These are phyloP conservation scores for Drosophila tropicalis DNA, from an alignment of 1,140 invertebrate species.

Conservation along the genomic window DNA sequence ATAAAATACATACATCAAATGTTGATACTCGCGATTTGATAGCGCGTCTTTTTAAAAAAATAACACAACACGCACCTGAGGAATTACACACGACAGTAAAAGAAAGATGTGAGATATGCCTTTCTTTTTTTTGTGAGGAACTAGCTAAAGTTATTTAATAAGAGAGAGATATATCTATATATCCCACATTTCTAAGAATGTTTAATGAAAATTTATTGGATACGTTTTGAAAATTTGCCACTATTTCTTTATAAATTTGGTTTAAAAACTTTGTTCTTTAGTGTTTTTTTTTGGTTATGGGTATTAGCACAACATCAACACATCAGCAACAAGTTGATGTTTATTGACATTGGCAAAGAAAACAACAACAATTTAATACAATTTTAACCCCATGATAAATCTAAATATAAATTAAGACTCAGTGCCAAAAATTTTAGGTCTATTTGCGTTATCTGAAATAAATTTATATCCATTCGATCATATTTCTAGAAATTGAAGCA, in stretches of 20 bases:
- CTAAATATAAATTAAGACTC: not conserved
- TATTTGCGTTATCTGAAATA: not conserved
- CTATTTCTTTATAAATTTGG: not conserved
- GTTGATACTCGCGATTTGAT: slow-evolving; percentile 39
- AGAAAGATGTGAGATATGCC: not conserved
- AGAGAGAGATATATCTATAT: no score
- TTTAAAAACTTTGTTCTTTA: not conserved
- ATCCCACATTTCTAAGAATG: no score
- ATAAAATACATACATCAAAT: slow-evolving; percentile 23
- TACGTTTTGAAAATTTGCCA: no score
- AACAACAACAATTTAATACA: not conserved
- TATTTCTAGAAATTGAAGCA: no score
- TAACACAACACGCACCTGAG: slow-evolving; percentile 40
- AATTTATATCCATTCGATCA: not conserved
- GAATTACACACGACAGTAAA: slow-evolving; percentile 28
- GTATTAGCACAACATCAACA: slow-evolving; percentile 4
- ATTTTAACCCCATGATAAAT: not conserved
- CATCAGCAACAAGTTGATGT: not conserved
- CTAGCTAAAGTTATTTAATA: no score
- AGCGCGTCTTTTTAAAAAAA: slow-evolving; percentile 16
- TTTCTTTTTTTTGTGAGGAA: not conserved
- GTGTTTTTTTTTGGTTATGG: not conserved
- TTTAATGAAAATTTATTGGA: no score
- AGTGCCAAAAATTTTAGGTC: not conserved
- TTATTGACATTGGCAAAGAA: slow-evolving; percentile 7